phyloP scores from a whole-genome alignment of 1,140 invertebrate genomes.

The Cotesia chilonis region DNA sequence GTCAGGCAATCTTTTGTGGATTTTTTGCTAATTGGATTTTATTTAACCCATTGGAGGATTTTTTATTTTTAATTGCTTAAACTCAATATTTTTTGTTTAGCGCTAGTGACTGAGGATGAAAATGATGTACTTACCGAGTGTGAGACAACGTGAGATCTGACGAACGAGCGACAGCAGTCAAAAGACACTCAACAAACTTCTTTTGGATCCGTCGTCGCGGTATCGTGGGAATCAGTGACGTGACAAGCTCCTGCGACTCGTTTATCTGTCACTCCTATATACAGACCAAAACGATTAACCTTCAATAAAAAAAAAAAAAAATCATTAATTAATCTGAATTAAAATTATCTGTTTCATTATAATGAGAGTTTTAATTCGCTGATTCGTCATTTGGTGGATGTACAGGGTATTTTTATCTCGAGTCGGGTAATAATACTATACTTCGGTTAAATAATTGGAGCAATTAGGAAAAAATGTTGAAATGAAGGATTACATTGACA shows the following conservation, averaged over 20 bases:
- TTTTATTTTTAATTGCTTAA: slow-evolving; percentile 12
- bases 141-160: slow-evolving; percentile 25
- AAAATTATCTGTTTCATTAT: slow-evolving; percentile 6
- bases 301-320: background rate
- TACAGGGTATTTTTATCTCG: too few relatives aligned
- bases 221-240: slow-evolving; percentile 45
- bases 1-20: too few relatives aligned
- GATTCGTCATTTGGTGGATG: too few relatives aligned
- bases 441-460: too few relatives aligned
- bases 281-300: slow-evolving; percentile 19
- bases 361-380: background rate
- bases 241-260: slow-evolving; percentile 34
- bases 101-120: background rate
- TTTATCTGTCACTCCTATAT: slow-evolving; percentile 32
- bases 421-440: too few relatives aligned
- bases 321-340: slow-evolving; percentile 5
- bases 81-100: slow-evolving; percentile 2
- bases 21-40: background rate
- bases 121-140: slow-evolving; percentile 25
- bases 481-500: too few relatives aligned
- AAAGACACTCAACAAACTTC: slow-evolving; percentile 26
- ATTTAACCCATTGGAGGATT: background rate
- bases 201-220: background rate
- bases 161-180: slow-evolving; percentile 20
- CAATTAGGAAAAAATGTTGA: too few relatives aligned